Evolutionary conservation across 2,888 invertebrate genomes (phyloP), one percentile per base, ranked within the genome.

Genomic region (Agrotis puta): DNA sequence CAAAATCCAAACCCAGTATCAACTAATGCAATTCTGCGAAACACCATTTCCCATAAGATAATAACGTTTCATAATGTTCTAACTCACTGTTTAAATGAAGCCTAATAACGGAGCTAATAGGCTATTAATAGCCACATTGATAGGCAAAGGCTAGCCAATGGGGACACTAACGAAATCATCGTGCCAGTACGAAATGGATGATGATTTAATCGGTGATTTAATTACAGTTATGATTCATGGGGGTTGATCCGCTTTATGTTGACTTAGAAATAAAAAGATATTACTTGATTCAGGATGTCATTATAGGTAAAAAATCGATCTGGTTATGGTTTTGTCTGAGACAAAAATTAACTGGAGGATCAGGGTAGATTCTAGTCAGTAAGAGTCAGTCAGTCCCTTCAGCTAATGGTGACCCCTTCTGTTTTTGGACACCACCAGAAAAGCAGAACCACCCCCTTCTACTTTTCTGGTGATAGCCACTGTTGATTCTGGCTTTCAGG

Each of bases 21-120:
- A n/a, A 51, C 7, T 67, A 81, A 69, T 70, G 58, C 74, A 58
- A 74, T 78, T 66, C 48, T 20, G n/a, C 65, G 63, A 70, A 71
- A 78, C 68, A 69, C 64, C n/a, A 70, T 82, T 70, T 33, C 20
- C 53, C n/a, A 47, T 68, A 69, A 82, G 70, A 69, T 82, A 79
- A 79, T 76, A 56, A 62, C 54, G 48, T 69, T 82, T 66, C 73
- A 71, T 61, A 72, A 71, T 64, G 62, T 48, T 27, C 73, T 74
- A 71, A 70, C 64, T 68, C 51, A n/a, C 33, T 56, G 66, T 56
- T 77, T 70, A 68, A 74, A 77, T 77, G 64, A 63, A 63, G 58
- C 65, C 57, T 83, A 81, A 79, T 79, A 63, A 67, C 43, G 53
- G 51, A 68, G 63, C 61, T 81, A 71, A 83, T 80, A 59, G 57